Evolutionary conservation across 2,113 vertebrate genomes (phyloP).

Genomic region (Thalassoma bifasciatum): DNA sequence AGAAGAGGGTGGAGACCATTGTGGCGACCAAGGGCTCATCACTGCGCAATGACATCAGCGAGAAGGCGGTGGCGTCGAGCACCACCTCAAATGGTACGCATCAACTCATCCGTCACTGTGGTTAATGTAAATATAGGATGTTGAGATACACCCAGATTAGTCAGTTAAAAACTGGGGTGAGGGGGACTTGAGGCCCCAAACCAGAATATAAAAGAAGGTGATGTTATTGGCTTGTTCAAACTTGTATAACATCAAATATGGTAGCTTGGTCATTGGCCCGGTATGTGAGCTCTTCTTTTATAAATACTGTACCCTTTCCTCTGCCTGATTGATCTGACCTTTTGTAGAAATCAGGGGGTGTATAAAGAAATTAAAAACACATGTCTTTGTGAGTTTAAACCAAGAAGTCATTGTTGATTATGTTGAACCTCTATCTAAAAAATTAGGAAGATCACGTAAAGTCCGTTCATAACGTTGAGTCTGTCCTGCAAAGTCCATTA

Average conservation of each 20-base stretch:
- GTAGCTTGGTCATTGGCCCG: not conserved
- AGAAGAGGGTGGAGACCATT: conserved; percentile 96
- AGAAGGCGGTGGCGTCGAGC: conserved; percentile 98
- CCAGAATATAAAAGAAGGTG: not conserved
- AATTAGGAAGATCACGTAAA: no score
- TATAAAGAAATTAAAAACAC: not conserved
- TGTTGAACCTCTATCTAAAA: no score
- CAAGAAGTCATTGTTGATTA: not conserved
- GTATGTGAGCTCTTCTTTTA: no score
- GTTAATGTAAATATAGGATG: conserved; percentile 24
- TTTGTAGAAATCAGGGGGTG: not conserved
- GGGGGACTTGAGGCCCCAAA: not conserved
- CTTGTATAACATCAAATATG: not conserved
- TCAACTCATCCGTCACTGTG: conserved; percentile 11
- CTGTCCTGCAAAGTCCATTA: no score
- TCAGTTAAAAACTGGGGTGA: not conserved
- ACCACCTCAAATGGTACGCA: conserved; percentile 96
- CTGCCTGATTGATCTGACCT: no score
- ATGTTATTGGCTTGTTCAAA: not conserved
- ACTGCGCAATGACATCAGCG: conserved; percentile 93
- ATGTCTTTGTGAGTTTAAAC: not conserved
- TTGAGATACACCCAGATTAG: not conserved
- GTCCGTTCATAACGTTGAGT: no score
- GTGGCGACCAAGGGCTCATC: conserved; percentile 91
- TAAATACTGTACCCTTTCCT: not conserved